Percentiles rank a stretch among this genome's conserved stretches.
Evolutionary conservation across 2,888 invertebrate species (phyloP).

Genomic region (Sinotaia quadrata): DNA sequence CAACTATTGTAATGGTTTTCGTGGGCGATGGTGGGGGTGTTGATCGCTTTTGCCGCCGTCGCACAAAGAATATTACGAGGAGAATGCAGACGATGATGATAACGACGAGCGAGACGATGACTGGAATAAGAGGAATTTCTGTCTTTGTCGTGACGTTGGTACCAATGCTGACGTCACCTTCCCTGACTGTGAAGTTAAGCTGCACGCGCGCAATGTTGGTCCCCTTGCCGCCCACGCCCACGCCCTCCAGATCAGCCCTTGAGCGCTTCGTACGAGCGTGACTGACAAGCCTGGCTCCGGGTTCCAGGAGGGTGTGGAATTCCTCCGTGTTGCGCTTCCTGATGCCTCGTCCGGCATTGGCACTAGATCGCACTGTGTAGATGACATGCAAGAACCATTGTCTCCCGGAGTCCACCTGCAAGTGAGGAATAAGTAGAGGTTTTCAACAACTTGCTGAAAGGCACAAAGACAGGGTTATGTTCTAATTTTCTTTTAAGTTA

Average conservation of each 20-base stretch:
- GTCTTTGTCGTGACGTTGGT: slow-evolving; percentile 41
- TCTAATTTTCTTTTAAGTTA: too few relatives aligned
- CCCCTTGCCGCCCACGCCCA: slow-evolving; percentile 54
- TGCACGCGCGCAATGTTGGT: slow-evolving; percentile 61
- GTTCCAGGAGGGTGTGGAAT: slow-evolving; percentile 6
- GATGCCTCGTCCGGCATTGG: slow-evolving; percentile 38
- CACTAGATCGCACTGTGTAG: slow-evolving; percentile 54
- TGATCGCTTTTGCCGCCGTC: slow-evolving; percentile 50
- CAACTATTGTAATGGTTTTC: slow-evolving; percentile 58
- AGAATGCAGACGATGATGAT: slow-evolving; percentile 50
- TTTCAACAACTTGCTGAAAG: too few relatives aligned
- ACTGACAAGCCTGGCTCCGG: not conserved
- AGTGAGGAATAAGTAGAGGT: too few relatives aligned
- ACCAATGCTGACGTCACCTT: slow-evolving; percentile 42
- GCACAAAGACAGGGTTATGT: too few relatives aligned
- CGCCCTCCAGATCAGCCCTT: slow-evolving; percentile 42
- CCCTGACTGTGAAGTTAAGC: slow-evolving; percentile 41
- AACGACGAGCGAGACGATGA: slow-evolving; percentile 52
- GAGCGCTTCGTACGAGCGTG: slow-evolving; percentile 38
- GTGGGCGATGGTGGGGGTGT: slow-evolving; percentile 60
- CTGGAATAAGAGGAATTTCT: slow-evolving; percentile 47
- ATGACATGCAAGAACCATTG: slow-evolving; percentile 68
- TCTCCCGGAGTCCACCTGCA: slow-evolving; percentile 59
- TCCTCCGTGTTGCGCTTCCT: slow-evolving; percentile 37
- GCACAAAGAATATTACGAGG: slow-evolving; percentile 48